A percentile compares a stretch with the other conserved stretches of the same genome.
These are phyloP conservation scores for Laspeyria flexula DNA, from an alignment of 2,888 invertebrate species.

Conservation along the genomic window DNA sequence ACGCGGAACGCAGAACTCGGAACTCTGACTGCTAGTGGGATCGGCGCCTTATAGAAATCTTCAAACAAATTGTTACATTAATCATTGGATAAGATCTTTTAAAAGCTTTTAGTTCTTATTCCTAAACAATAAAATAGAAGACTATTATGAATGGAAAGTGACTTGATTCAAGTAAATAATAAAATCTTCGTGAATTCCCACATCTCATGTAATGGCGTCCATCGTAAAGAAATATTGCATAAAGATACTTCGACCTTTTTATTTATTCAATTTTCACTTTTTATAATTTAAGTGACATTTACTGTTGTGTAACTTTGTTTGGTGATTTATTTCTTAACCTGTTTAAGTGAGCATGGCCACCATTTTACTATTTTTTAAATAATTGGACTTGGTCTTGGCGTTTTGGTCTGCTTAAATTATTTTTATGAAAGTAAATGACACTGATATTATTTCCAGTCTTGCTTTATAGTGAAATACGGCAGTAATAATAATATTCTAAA, in stretches of 20 bases:
- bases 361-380: conserved; percentile 2
- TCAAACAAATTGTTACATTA: conserved; percentile 1
- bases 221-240: conserved; percentile 25
- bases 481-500: too few relatives aligned
- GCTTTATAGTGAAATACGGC: too few relatives aligned
- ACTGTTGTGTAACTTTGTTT: conserved; percentile 20
- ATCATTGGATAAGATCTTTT: conserved; percentile 16
- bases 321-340: conserved; percentile 7
- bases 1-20: too few relatives aligned
- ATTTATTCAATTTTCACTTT: conserved; percentile 32
- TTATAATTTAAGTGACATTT: conserved; percentile 35
- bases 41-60: neutral
- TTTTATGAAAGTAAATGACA: too few relatives aligned
- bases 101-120: conserved; percentile 14
- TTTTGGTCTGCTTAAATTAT: too few relatives aligned
- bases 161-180: conserved; percentile 6
- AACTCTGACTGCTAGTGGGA: too few relatives aligned
- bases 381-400: neutral
- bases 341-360: neutral
- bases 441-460: too few relatives aligned
- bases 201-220: conserved; percentile 5
- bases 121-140: conserved; percentile 21
- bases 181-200: conserved; percentile 13
- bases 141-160: conserved; percentile 18
- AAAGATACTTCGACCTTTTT: conserved; percentile 28